Conservation (phyloP, 64 coral and sea anemone species). For the Exaiptasia diaphana region DNA sequence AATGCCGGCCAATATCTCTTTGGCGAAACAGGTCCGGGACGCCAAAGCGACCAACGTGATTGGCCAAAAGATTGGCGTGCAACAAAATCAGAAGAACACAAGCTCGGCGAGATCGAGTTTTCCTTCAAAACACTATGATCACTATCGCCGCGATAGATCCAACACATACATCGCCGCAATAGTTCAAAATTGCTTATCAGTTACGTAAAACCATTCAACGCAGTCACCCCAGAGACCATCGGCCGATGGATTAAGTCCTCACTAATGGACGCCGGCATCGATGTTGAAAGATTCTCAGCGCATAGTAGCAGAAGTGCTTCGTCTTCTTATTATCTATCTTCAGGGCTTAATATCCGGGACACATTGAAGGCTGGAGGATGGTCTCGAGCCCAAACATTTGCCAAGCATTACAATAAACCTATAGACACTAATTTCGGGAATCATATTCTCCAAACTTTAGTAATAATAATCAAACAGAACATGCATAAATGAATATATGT, state of each 20-base stretch:
- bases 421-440: neutral
- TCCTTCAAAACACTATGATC: too few species aligned
- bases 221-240: slow-evolving; percentile 25
- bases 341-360: neutral
- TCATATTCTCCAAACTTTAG: too few species aligned
- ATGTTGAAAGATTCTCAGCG: slow-evolving; percentile 4
- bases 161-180: too few species aligned
- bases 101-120: too few species aligned
- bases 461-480: too few species aligned
- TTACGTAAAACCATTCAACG: slow-evolving; percentile 24
- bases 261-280: neutral
- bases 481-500: too few species aligned
- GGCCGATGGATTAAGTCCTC: slow-evolving; percentile 26
- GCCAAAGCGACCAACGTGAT: too few species aligned
- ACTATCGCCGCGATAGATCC: too few species aligned
- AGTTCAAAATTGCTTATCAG: slow-evolving; percentile 21
- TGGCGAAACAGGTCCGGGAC: too few species aligned
- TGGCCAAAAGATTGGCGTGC: too few species aligned
- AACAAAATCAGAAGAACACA: too few species aligned
- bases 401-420: slow-evolving; percentile 8
- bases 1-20: too few species aligned
- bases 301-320: slow-evolving; percentile 36
- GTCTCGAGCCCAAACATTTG: slow-evolving; percentile 11
- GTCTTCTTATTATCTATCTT: neutral
- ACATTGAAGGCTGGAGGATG: slow-evolving; percentile 7